These are phyloP conservation scores for Drosophila acutilabella DNA, from an alignment of 2,888 invertebrate genomes.

Conservation along the genomic window DNA sequence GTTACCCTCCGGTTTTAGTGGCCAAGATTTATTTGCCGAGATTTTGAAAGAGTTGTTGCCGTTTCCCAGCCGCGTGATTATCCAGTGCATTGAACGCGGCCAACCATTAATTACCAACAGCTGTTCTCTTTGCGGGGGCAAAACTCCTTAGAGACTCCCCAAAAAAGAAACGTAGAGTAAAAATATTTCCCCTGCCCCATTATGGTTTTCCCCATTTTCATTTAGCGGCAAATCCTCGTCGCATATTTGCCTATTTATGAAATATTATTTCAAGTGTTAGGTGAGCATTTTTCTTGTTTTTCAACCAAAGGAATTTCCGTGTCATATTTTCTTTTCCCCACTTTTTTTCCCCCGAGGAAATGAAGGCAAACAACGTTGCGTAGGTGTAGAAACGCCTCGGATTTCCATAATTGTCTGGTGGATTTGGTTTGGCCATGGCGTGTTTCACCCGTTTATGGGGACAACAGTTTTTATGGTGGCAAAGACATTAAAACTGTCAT, in stretches of 20 bases:
- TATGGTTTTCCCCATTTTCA: conserved; percentile 12
- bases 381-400: conserved; percentile 59
- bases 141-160: conserved; percentile 21
- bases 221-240: conserved; percentile 6
- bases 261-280: conserved; percentile 60
- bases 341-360: not conserved
- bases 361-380: conserved; percentile 25
- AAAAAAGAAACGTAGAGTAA: not conserved
- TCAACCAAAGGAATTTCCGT: conserved; percentile 53
- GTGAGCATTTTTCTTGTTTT: conserved; percentile 46
- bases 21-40: conserved; percentile 74
- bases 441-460: conserved; percentile 52
- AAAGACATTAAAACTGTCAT: conserved; percentile 80
- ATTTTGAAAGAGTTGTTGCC: conserved; percentile 74
- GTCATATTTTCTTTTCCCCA: conserved; percentile 44
- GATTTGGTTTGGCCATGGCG: conserved; percentile 14
- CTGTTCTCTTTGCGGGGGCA: conserved; percentile 51
- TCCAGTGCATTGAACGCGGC: conserved; percentile 79
- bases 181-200: not conserved
- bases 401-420: conserved; percentile 60
- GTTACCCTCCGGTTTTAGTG: conserved; percentile 53
- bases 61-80: conserved; percentile 69
- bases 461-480: conserved; percentile 70
- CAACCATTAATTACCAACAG: conserved; percentile 79
- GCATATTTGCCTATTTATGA: conserved; percentile 74